Evolutionary conservation across 2,888 invertebrate genomes (phyloP).

Genomic region (Lasioglossum marginatum): DNA sequence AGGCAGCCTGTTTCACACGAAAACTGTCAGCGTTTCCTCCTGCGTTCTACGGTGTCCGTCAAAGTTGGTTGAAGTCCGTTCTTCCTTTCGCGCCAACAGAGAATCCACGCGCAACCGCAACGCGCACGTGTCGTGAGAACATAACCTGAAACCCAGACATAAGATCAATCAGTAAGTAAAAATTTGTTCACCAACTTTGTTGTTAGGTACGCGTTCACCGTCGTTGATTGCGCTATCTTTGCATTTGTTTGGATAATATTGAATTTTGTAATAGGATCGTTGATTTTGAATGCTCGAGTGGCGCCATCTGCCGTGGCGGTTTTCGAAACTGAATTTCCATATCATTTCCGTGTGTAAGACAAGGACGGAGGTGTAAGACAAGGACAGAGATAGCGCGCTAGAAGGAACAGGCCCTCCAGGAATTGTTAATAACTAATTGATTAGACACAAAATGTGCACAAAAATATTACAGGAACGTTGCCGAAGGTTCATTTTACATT

Average conservation of each 20-base stretch:
- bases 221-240: background rate
- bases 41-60: background rate
- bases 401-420: too few relatives aligned
- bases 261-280: background rate
- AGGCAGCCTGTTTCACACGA: background rate
- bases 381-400: too few relatives aligned
- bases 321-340: background rate
- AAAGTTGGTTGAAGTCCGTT: too few relatives aligned
- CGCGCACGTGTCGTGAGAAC: background rate
- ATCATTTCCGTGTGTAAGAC: background rate
- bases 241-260: background rate
- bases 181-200: background rate
- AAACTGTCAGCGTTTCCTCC: background rate
- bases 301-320: background rate
- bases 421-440: too few relatives aligned
- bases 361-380: too few relatives aligned
- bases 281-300: background rate
- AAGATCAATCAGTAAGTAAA: background rate
- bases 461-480: too few relatives aligned
- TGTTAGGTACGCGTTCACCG: too few relatives aligned
- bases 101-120: background rate
- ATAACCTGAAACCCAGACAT: background rate
- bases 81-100: background rate
- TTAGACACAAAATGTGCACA: too few relatives aligned
- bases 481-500: too few relatives aligned